Percentiles rank a stretch among this genome's conserved stretches.
Evolutionary conservation across 2,797 vertebrate genomes (phyloP).

Genomic region (Micrastur ruficollis): DNA sequence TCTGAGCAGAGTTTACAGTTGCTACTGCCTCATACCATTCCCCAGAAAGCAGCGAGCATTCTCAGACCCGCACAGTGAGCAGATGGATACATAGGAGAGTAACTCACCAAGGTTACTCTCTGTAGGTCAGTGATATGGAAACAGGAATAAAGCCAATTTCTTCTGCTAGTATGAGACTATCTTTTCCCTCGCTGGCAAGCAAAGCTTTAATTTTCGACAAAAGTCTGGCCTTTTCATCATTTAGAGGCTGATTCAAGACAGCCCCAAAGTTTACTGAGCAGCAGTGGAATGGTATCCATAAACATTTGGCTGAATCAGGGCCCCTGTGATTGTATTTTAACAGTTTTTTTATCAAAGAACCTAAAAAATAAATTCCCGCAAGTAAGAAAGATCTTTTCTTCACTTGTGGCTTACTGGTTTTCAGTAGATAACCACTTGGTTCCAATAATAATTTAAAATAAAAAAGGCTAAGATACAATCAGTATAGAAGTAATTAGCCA

Average conservation of each 20-base stretch:
- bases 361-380: not conserved
- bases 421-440: constrained; percentile 11
- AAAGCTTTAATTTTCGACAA: not conserved
- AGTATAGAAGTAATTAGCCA: constrained; percentile 41
- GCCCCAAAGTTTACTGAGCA: not conserved
- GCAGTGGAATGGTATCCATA: not conserved
- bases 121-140: not conserved
- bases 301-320: not conserved
- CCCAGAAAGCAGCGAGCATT: accelerated
- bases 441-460: constrained; percentile 42
- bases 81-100: not conserved
- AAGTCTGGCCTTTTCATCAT: not conserved
- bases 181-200: not conserved
- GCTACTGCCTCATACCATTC: not conserved
- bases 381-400: not conserved
- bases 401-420: constrained; percentile 14
- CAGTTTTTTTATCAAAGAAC: not conserved
- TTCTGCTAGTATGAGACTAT: not conserved
- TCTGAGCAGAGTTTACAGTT: not conserved
- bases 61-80: not conserved
- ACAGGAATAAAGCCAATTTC: not conserved
- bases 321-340: not conserved
- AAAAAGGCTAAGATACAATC: constrained; percentile 48
- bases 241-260: not conserved
- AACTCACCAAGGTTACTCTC: not conserved